A percentile compares a stretch with the other conserved stretches of the same genome.
Conservation (phyloP, 2,113 vertebrate species). For the Pomatorhinus ruficollis region DNA sequence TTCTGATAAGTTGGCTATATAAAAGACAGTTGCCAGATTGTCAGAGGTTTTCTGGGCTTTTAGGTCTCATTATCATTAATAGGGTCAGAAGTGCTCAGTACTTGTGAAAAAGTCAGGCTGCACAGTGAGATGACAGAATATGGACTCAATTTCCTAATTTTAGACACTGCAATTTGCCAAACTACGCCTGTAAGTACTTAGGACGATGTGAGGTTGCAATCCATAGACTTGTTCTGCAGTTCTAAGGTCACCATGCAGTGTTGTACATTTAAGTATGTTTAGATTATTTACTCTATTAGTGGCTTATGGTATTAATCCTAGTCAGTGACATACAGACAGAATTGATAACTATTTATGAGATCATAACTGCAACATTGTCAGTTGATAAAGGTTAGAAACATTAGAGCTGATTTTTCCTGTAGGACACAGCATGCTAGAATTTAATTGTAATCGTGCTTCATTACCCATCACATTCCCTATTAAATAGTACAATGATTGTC, state of each 20-base stretch:
- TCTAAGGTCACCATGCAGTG: background rate
- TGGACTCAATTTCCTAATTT: background rate
- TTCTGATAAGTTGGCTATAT: background rate
- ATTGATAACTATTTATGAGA: background rate
- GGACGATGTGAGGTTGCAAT: background rate
- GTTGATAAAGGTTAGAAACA: constrained; percentile 42
- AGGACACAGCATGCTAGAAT: constrained; percentile 59
- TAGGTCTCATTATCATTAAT: background rate
- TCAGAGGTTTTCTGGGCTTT: background rate
- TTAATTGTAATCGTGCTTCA: constrained; percentile 64
- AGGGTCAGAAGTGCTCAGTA: background rate
- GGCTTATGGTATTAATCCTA: constrained; percentile 3
- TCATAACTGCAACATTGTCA: background rate
- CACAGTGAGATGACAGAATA: background rate
- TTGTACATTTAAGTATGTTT: background rate
- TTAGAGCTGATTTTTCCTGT: constrained; percentile 55
- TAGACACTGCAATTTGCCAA: background rate
- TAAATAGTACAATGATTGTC: constrained; percentile 46
- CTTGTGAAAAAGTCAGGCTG: background rate
- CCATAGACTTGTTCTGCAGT: background rate
- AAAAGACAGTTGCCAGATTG: background rate
- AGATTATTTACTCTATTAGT: background rate
- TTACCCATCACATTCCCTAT: constrained; percentile 53
- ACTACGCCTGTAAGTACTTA: background rate
- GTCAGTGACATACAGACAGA: background rate